Evolutionary conservation across 92 coral and sea anemone species (phyloP), one percentile per base, ranked within the genome.

Genomic region (Anthopleura xanthogrammica): DNA sequence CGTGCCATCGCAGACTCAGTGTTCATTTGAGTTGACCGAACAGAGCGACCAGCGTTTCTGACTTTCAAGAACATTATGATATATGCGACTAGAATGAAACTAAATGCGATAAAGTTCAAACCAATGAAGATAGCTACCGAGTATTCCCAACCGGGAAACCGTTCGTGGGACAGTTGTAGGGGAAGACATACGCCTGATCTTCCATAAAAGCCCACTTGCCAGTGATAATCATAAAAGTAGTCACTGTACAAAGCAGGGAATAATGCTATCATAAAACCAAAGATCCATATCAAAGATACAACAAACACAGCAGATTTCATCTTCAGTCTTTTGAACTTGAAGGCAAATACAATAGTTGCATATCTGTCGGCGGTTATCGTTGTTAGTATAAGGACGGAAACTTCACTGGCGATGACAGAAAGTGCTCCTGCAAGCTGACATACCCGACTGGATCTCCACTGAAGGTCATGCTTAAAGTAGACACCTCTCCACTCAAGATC

Each of bases 131-230:
- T 52, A 14, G 70, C 79, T 6, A 81, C 91, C 16, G 93, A 81
- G 68, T 83, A 92, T 71, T 90, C 94, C 89, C 92, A 90, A 41
- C 94, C 97, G 40, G 92, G 83, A 6, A 77, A 71, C 58, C 82
- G 81, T 39, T 92, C 94, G 2, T 75, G 76, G 41, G 94, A 92
- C 43, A 90, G 85, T 77, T 91, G 92, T 16, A 91, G 83, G 42
- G 92, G 86, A n/a, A 89, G 90, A 20, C 94, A 91, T 12, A 89
- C 89, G 23, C 87, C 88, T 5, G 94, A 89, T n/a, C 89, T 54
- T 24, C 92, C 90, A 46, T 85, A 92, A 76, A 90, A 90, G 12
- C 89, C 84, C 1, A 76, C 79, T 20, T 77, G 77, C 9, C 75
- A 58, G 41, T 75, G 48, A 2, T 58, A 55, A 65, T 85, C 94